These are phyloP conservation scores for Drosophila busckii DNA, from an alignment of 1,140 invertebrate genomes.

Conservation along the genomic window DNA sequence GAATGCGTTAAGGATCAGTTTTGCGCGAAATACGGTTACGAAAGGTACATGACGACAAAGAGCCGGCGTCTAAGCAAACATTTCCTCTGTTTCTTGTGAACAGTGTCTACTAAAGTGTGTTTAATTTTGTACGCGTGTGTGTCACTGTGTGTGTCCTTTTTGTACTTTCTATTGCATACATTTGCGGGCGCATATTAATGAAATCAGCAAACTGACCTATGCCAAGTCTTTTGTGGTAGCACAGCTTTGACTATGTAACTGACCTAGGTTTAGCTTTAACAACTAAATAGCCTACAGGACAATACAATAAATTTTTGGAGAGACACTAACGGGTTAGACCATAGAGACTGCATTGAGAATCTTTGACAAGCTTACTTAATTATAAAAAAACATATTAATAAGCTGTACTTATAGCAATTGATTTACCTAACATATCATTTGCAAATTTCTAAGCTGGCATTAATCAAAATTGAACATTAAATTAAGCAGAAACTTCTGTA, in stretches of 20 bases:
- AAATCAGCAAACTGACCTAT: conserved; percentile 44
- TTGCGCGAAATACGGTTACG: conserved; percentile 78
- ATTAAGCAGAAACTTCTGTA: conserved; percentile 33
- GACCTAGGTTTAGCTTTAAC: conserved; percentile 32
- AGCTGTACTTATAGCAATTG: conserved; percentile 8
- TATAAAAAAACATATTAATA: neutral
- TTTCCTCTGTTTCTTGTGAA: conserved; percentile 27
- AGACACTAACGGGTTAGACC: neutral
- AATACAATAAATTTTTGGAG: conserved; percentile 21
- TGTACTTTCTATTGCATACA: conserved; percentile 10
- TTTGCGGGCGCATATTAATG: neutral
- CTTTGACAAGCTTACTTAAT: neutral
- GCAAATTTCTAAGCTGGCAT: conserved; percentile 10
- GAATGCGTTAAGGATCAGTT: conserved; percentile 78
- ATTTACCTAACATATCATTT: conserved; percentile 46
- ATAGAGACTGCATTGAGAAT: conserved; percentile 8
- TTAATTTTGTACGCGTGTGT: conserved; percentile 15
- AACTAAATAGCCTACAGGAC: conserved; percentile 8
- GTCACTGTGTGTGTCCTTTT: conserved; percentile 12
- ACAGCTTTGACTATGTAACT: conserved; percentile 18
- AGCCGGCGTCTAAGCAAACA: conserved; percentile 60
- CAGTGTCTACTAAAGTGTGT: conserved; percentile 22
- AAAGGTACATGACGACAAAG: conserved; percentile 70
- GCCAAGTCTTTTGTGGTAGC: conserved; percentile 4
- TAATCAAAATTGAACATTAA: neutral